Percentiles rank a stretch among this genome's conserved stretches.
Conservation (phyloP, 2,888 invertebrate genomes). For the Sphecodes monilicornis region DNA sequence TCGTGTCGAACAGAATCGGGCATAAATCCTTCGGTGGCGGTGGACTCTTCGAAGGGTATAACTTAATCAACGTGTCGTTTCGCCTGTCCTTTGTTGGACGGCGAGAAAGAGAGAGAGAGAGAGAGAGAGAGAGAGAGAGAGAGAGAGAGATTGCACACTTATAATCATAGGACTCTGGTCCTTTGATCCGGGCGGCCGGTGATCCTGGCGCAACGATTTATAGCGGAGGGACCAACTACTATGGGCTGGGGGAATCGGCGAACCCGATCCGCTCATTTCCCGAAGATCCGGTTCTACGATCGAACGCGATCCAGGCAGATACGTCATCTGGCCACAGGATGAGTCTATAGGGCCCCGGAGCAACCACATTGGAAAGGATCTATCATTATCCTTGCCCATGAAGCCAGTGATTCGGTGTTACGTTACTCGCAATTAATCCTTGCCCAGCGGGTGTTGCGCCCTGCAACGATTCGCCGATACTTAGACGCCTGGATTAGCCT, state of each 20-base stretch:
- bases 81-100: constrained; percentile 23
- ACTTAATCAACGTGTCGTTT: constrained; percentile 57
- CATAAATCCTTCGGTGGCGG: constrained; percentile 64
- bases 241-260: background rate
- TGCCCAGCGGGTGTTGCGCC: background rate
- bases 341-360: constrained; percentile 13
- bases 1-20: constrained; percentile 41
- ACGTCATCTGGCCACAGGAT: constrained; percentile 25
- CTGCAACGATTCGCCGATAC: background rate
- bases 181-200: constrained; percentile 7
- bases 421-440: constrained; percentile 34
- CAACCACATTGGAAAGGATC: constrained; percentile 14
- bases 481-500: background rate
- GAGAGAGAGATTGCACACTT: constrained; percentile 14
- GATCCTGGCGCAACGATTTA: constrained; percentile 19
- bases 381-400: constrained; percentile 29
- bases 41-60: constrained; percentile 43
- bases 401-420: constrained; percentile 15
- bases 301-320: constrained; percentile 21
- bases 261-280: constrained; percentile 36
- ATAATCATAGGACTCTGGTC: constrained; percentile 27
- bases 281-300: constrained; percentile 38
- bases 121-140: constrained; percentile 16
- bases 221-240: background rate
- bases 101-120: constrained; percentile 6